These are phyloP conservation scores for Callimorpha dominula DNA, from an alignment of 2,888 invertebrate genomes.

Conservation along the genomic window DNA sequence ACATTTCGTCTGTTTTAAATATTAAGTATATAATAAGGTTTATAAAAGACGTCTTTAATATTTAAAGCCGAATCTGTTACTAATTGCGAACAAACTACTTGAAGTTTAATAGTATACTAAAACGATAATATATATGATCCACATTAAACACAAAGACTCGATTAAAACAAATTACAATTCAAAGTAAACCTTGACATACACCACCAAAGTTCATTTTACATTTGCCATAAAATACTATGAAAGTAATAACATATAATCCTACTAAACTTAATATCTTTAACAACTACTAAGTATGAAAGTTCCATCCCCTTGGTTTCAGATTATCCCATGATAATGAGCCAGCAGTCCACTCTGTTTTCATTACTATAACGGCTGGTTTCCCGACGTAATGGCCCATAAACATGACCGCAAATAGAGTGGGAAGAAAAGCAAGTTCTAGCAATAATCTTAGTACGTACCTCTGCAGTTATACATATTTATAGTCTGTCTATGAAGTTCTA, in stretches of 20 bases:
- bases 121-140: not conserved
- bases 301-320: constrained; percentile 60
- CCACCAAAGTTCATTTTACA: constrained; percentile 16
- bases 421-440: constrained; percentile 70
- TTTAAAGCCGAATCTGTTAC: not conserved
- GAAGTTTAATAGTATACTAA: not conserved
- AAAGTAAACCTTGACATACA: constrained; percentile 20
- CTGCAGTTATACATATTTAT: constrained; percentile 5
- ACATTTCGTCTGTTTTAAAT: too few relatives aligned
- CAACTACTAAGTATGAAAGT: constrained; percentile 51
- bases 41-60: too few relatives aligned
- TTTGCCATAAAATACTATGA: constrained; percentile 31
- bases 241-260: constrained; percentile 49
- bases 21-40: too few relatives aligned
- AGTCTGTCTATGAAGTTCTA: not conserved
- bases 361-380: constrained; percentile 79
- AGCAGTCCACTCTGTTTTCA: constrained; percentile 80
- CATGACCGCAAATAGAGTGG: constrained; percentile 76
- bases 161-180: not conserved
- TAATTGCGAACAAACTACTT: not conserved
- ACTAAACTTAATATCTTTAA: constrained; percentile 52
- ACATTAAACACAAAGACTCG: not conserved
- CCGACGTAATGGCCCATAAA: constrained; percentile 81
- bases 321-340: constrained; percentile 82
- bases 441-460: constrained; percentile 63